A percentile compares a stretch with the other conserved stretches of the same genome.
Evolutionary conservation across 2,888 invertebrate genomes (phyloP).

Genomic region (Nudaria mundana): DNA sequence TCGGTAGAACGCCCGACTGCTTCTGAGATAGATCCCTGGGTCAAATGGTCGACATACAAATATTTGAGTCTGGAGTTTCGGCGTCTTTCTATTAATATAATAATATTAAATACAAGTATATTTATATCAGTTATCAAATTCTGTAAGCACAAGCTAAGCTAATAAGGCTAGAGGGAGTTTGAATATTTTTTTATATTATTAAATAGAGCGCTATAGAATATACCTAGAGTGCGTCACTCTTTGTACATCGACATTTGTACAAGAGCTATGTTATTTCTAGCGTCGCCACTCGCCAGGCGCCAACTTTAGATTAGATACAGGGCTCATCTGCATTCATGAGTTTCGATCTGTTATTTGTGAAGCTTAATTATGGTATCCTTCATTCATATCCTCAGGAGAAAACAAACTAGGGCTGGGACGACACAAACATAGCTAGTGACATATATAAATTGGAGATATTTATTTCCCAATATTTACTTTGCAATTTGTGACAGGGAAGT

Average conservation of each 20-base stretch:
- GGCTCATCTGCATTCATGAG: constrained; percentile 68
- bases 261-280: constrained; percentile 68
- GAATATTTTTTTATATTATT: too few species aligned
- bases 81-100: too few species aligned
- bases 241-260: constrained; percentile 66
- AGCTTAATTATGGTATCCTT: constrained; percentile 56
- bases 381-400: constrained; percentile 55
- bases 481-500: constrained; percentile 31
- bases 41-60: too few species aligned
- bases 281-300: constrained; percentile 62
- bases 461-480: constrained; percentile 17
- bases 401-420: constrained; percentile 23
- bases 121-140: too few species aligned
- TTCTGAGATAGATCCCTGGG: too few species aligned
- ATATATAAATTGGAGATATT: constrained; percentile 12
- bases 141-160: too few species aligned
- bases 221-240: constrained; percentile 52
- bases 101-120: too few species aligned
- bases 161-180: too few species aligned
- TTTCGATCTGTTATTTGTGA: constrained; percentile 64
- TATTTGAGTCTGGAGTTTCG: too few species aligned
- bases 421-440: constrained; percentile 17
- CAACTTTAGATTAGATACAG: constrained; percentile 69
- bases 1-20: too few species aligned
- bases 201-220: too few species aligned